Conservation (phyloP, 1,140 invertebrate genomes). For the Agraylea sexmaculata region DNA sequence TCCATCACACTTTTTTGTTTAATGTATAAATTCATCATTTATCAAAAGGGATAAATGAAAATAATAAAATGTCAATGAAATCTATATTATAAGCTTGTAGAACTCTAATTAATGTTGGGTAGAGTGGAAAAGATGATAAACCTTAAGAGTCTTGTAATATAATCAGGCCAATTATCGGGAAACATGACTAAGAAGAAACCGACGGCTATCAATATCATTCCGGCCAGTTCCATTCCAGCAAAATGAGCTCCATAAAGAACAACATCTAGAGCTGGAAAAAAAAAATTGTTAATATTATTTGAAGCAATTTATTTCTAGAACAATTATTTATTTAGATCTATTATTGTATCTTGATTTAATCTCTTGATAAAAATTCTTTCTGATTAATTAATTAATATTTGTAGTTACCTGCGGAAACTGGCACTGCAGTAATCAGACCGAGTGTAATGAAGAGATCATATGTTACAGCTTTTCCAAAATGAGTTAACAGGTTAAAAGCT, state of each 20-base stretch:
- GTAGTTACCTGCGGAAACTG: slow-evolving; percentile 75
- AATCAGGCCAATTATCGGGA: slow-evolving; percentile 91
- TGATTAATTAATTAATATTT: neutral
- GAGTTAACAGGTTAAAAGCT: slow-evolving; percentile 84
- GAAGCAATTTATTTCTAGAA: too few relatives aligned
- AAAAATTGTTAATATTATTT: slow-evolving; percentile 17
- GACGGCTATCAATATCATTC: slow-evolving; percentile 79
- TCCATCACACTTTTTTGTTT: too few relatives aligned
- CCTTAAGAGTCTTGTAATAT: slow-evolving; percentile 78
- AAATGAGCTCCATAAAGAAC: slow-evolving; percentile 75
- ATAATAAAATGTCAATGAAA: too few relatives aligned
- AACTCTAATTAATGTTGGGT: too few relatives aligned
- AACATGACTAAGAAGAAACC: slow-evolving; percentile 91
- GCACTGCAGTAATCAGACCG: slow-evolving; percentile 81
- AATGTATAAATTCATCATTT: too few relatives aligned
- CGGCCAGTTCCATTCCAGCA: slow-evolving; percentile 87
- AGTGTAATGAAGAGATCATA: slow-evolving; percentile 89
- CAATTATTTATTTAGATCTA: too few relatives aligned
- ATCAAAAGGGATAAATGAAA: too few relatives aligned
- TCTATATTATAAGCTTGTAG: too few relatives aligned
- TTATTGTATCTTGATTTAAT: too few relatives aligned
- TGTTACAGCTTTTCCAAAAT: slow-evolving; percentile 81
- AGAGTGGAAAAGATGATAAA: slow-evolving; percentile 29
- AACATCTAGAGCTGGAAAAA: slow-evolving; percentile 69
- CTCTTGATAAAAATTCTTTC: neutral